Base-by-base conservation (phyloP, 2,797 vertebrate genomes). In the Mergus octosetaceus region DNA sequence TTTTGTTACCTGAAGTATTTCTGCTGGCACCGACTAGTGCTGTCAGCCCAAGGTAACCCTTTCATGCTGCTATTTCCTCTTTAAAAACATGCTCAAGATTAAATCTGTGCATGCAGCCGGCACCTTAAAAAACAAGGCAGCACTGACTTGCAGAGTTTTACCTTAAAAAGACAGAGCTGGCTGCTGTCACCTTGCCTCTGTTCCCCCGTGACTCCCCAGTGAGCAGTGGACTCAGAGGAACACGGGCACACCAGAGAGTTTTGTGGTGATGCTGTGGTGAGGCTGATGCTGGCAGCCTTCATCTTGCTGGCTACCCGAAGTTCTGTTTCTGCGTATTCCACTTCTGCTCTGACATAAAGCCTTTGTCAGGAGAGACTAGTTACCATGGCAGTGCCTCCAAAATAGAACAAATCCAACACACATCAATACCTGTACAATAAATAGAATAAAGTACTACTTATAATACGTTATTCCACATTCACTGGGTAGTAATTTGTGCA, bases 351-450 rank as follows among this genome's bases (percentile, higher is more conserved):
- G 97, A 97, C 97, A 98, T 91, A 88, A 95, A 94, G 93, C 91
- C 82, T 97, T 97, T 97, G 84, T 97, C 94, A 97, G 95, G 74
- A 80, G 70, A 97, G 86, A 93, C 77, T 65, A 96, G 97, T 98
- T 98, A 91, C 97, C 97, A 97, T 97, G 95, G 96, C 91, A 97
- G 90, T 97, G 82, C 57, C 90, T 97, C 94, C 87, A 96, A 98
- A 98, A 98, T 97, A 98, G 95, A 95, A 95, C 69, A 30, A 96
- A 96, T 93, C 95, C 96, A 97, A 95, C 94, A 97, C 71, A 92
- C 96, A 97, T 96, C 96, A 97, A 96, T 97, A 97, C 92, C n/a
- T 91, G 92, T 75, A 97, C 90, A 97, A 97, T 96, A 97, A 98
- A 98, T 97, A 97, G 95, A 96, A 94, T 92, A 97, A 91, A 97